Evolutionary conservation across 2,888 invertebrate genomes (phyloP).

Genomic region (Octonoba sinensis): DNA sequence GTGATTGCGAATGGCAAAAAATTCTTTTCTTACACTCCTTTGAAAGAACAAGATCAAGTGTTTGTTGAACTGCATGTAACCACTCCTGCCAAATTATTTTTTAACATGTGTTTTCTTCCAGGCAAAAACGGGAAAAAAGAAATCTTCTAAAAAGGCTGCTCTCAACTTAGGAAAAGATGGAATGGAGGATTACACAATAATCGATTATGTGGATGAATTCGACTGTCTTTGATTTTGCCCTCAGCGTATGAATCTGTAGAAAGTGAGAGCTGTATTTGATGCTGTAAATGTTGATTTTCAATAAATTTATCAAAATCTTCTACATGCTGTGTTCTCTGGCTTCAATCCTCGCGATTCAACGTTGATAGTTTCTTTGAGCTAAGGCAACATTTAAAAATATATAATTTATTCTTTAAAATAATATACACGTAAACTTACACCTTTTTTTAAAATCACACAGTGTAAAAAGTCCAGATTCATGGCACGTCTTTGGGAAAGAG

Average conservation of each 20-base stretch:
- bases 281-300: constrained; percentile 58
- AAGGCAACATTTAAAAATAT: constrained; percentile 12
- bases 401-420: neutral
- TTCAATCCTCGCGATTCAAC: too few species aligned
- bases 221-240: constrained; percentile 65
- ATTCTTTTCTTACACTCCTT: too few species aligned
- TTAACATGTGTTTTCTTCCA: too few species aligned
- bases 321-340: too few species aligned
- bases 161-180: constrained; percentile 57
- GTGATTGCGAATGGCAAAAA: too few species aligned
- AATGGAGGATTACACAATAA: constrained; percentile 50
- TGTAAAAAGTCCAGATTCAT: neutral
- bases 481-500: constrained; percentile 39
- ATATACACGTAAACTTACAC: constrained; percentile 27
- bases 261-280: constrained; percentile 14
- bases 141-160: constrained; percentile 55
- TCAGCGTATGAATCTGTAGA: constrained; percentile 23
- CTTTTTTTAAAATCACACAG: neutral
- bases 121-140: constrained; percentile 64
- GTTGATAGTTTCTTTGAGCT: too few species aligned
- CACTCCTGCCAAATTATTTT: too few species aligned
- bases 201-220: constrained; percentile 64
- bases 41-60: too few species aligned
- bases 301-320: constrained; percentile 57
- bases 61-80: too few species aligned